These are phyloP conservation scores for Batillaria attramentaria DNA, from an alignment of 1,140 invertebrate genomes.

Conservation along the genomic window DNA sequence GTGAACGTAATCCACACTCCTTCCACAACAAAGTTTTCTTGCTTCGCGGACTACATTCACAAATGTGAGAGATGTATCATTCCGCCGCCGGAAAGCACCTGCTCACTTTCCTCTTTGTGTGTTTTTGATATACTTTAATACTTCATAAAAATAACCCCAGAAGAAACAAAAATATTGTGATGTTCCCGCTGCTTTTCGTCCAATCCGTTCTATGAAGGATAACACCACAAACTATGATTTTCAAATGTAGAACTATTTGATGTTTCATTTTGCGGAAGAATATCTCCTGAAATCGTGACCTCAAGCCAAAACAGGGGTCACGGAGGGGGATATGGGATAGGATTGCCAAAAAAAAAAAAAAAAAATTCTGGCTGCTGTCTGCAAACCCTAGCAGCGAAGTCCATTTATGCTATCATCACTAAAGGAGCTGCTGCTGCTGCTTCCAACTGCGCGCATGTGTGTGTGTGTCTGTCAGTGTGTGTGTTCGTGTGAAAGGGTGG, in stretches of 20 bases:
- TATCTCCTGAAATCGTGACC: slow-evolving; percentile 18
- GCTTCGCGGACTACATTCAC: slow-evolving; percentile 27
- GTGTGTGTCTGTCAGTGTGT: background rate
- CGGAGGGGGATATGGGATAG: too few relatives aligned
- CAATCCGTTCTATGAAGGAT: too few relatives aligned
- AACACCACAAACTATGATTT: too few relatives aligned
- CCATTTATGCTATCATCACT: too few relatives aligned
- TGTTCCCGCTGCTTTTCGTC: too few relatives aligned
- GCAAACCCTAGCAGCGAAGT: too few relatives aligned
- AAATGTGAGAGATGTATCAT: slow-evolving; percentile 15
- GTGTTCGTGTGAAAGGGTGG: background rate
- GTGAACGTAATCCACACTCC: slow-evolving; percentile 21
- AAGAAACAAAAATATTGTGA: too few relatives aligned
- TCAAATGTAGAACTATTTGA: slow-evolving; percentile 16
- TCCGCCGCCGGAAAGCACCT: slow-evolving; percentile 33
- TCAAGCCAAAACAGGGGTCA: slow-evolving; percentile 27
- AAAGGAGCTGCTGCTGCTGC: too few relatives aligned
- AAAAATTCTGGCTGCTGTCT: too few relatives aligned
- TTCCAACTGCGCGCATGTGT: background rate
- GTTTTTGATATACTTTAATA: too few relatives aligned
- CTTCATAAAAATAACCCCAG: too few relatives aligned
- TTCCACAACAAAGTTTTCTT: slow-evolving; percentile 35
- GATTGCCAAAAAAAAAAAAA: too few relatives aligned
- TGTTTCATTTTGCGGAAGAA: slow-evolving; percentile 8
- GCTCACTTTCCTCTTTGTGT: slow-evolving; percentile 13